A percentile compares a stretch with the other conserved stretches of the same genome.
These are phyloP conservation scores for Drosophila helvetica DNA, from an alignment of 2,888 invertebrate genomes.

Conservation along the genomic window DNA sequence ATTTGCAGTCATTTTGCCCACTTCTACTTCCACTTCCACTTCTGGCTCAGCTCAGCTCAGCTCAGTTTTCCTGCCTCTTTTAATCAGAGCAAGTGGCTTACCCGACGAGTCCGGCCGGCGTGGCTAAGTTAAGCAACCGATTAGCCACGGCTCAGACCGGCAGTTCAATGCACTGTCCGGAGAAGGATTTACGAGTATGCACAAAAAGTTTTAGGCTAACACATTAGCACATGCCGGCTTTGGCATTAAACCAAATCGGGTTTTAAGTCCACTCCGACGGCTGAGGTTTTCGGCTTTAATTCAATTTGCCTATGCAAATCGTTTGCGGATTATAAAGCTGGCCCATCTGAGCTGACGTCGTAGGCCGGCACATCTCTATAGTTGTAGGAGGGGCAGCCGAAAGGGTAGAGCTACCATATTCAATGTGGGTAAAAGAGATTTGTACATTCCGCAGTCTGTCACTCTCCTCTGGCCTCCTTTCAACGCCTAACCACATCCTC, in stretches of 20 bases:
- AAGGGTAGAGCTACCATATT: slow-evolving; percentile 2
- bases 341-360: slow-evolving; percentile 20
- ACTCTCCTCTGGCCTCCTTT: slow-evolving; percentile 17
- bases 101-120: slow-evolving; percentile 12
- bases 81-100: slow-evolving; percentile 52
- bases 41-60: no score
- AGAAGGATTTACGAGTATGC: slow-evolving; percentile 32
- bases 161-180: slow-evolving; percentile 65
- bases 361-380: not conserved
- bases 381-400: not conserved
- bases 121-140: slow-evolving; percentile 55
- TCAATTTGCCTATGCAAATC: slow-evolving; percentile 72
- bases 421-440: slow-evolving; percentile 69
- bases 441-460: slow-evolving; percentile 44
- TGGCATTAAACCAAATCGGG: slow-evolving; percentile 64
- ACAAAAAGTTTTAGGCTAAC: slow-evolving; percentile 61
- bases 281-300: slow-evolving; percentile 69
- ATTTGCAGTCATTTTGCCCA: slow-evolving; percentile 46
- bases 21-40: slow-evolving; percentile 27
- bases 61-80: slow-evolving; percentile 27
- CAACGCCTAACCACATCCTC: slow-evolving; percentile 68
- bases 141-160: slow-evolving; percentile 48
- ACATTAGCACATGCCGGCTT: slow-evolving; percentile 36
- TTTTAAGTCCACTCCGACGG: slow-evolving; percentile 60
- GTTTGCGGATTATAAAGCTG: slow-evolving; percentile 64